Base-by-base conservation (phyloP, 53 echinoderm and acorn worm genomes). In the Apostichopus leukothele region DNA sequence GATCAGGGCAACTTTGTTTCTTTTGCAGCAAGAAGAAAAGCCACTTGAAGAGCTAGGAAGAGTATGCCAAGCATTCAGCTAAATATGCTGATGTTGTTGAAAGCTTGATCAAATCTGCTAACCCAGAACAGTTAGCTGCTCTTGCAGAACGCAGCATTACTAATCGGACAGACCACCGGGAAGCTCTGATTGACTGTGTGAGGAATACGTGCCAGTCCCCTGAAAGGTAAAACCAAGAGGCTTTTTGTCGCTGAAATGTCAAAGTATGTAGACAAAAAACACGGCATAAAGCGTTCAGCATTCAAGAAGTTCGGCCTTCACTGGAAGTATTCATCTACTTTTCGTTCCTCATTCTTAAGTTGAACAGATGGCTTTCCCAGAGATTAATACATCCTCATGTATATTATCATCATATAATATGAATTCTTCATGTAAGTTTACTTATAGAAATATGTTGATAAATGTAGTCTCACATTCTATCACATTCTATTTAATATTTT, bases 41-140 rank as follows among this genome's bases (percentile, higher is more conserved):
- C 80, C 52, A 52, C 52, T 52, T 52, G 13, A 10, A 5, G 80
- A 80, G 80, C 80, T 4, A 50, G 52, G 52, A 80, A 16, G 51
- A 51, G 13, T 5, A 50, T 80, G 52, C 50, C 51, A 80, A 80
- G 52, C 4, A 10, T 11, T 52, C 52, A 51, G 80, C 80, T 14
- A 80, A 80, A 51, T 80, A 80, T 51, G 80, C 80, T 53, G 55
- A 50, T 16, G 80, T 80, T 51, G 80, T 80, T 10, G 52, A 10
- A 14, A 53, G 80, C 4, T 51, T 80, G 5, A 80, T 80, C 19
- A 7, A 16, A 10, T 7, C 80, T 52, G 52, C 52, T 60, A 83
- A 16, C 11, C 63, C 55, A 7, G 19, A 5, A 60, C n/a, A 83
- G 54, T 19, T 14, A 19, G 54, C 22, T 19, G 83, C 52, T 60